Percentiles rank a stretch among this genome's conserved stretches.
These are phyloP conservation scores for Phylloscopus trochiloides DNA, from an alignment of 2,113 vertebrate species.

Conservation along the genomic window DNA sequence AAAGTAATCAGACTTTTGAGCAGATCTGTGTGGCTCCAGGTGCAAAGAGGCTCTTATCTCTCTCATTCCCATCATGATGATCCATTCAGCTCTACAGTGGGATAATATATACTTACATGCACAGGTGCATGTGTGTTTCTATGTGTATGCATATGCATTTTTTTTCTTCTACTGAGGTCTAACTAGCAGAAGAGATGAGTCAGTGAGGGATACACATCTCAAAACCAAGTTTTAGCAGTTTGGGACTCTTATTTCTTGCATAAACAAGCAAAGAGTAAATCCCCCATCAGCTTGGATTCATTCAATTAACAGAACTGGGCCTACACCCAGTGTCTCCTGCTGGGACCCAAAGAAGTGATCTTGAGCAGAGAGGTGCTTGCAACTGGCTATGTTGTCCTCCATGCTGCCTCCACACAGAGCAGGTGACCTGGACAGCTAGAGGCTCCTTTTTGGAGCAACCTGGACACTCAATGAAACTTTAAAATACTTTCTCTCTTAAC, in stretches of 20 bases:
- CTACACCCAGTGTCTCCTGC: background rate
- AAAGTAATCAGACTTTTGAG: background rate
- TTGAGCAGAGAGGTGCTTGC: background rate
- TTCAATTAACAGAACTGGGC: background rate
- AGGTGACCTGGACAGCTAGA: background rate
- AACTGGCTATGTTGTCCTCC: background rate
- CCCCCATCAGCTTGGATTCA: background rate
- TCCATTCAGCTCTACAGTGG: background rate
- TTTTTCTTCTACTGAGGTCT: background rate
- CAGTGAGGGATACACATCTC: background rate
- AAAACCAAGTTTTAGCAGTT: background rate
- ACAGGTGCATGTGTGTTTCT: background rate
- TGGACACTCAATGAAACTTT: background rate
- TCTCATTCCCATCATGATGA: background rate
- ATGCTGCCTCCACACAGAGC: background rate
- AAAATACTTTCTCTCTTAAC: background rate
- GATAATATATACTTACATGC: background rate
- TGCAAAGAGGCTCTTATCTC: background rate
- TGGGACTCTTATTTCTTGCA: background rate
- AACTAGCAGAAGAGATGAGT: background rate
- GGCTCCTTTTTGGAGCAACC: background rate
- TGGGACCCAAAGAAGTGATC: background rate
- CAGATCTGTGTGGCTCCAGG: background rate
- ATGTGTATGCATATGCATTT: background rate
- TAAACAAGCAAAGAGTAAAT: background rate